These are phyloP conservation scores for Choloepus hoffmanni DNA, from an alignment of 2,113 vertebrate species.

Conservation along the genomic window DNA sequence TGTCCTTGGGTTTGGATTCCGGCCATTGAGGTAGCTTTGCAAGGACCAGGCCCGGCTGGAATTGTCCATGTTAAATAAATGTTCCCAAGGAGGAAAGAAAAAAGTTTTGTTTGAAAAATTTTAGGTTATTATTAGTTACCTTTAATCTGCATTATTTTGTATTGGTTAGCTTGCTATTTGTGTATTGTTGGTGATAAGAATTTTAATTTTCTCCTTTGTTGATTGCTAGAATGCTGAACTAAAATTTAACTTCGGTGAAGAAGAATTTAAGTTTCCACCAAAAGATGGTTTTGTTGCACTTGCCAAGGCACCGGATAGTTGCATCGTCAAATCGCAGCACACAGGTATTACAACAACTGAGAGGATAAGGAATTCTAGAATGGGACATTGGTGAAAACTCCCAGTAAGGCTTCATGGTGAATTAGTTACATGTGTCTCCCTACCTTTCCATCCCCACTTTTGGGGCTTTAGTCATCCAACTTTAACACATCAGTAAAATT, in stretches of 20 bases:
- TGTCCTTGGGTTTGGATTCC: background rate
- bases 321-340: slow-evolving; percentile 92
- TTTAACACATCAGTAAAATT: background rate
- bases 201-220: slow-evolving; percentile 46
- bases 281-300: slow-evolving; percentile 93
- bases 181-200: background rate
- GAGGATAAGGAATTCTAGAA: background rate
- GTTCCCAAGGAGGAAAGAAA: background rate
- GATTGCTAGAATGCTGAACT: slow-evolving; percentile 94
- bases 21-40: background rate
- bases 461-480: background rate
- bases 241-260: slow-evolving; percentile 98
- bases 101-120: background rate
- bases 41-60: background rate
- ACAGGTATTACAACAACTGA: slow-evolving; percentile 87
- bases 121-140: background rate
- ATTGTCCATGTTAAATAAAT: background rate
- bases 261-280: slow-evolving; percentile 94
- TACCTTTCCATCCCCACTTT: too few relatives aligned
- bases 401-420: background rate
- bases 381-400: accelerated
- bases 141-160: background rate
- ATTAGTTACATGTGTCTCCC: background rate
- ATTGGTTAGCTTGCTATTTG: background rate
- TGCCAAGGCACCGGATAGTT: slow-evolving; percentile 91